phyloP scores from a whole-genome alignment of 2,797 vertebrate species.

The Uromys caudimaculatus region DNA sequence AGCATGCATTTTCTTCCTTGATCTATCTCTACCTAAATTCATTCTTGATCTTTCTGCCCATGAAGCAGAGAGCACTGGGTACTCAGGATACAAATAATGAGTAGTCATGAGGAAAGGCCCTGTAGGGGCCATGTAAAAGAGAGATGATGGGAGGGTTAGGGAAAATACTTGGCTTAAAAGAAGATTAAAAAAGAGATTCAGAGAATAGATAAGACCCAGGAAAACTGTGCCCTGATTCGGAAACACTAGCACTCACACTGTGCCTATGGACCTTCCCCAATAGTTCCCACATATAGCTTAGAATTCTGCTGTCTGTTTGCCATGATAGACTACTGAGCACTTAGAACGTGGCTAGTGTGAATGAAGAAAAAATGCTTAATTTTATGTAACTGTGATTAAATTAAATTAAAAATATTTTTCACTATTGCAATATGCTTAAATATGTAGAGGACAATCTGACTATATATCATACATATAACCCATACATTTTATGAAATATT shows the following conservation, averaged over 20 bases:
- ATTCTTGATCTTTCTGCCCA: not conserved
- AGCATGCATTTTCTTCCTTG: not conserved
- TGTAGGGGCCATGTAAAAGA: not conserved
- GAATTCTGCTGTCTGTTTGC: not conserved
- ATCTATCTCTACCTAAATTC: not conserved
- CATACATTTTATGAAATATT: not conserved
- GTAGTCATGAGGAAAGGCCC: not conserved
- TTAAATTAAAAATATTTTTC: not conserved
- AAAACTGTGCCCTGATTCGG: not conserved
- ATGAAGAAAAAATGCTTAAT: not conserved
- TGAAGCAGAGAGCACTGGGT: not conserved
- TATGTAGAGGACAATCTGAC: not conserved
- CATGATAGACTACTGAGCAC: not conserved
- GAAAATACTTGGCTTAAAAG: slow-evolving; percentile 2
- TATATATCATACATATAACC: not conserved
- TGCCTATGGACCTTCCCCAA: not conserved
- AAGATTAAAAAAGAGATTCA: not conserved
- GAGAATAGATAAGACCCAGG: not conserved
- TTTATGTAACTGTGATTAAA: not conserved
- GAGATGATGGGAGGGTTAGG: not conserved
- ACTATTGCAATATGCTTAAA: not conserved
- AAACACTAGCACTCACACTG: rapidly evolving
- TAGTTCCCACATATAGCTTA: rapidly evolving
- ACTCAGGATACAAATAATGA: not conserved
- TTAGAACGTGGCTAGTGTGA: not conserved